Evolutionary conservation across 2,888 invertebrate species (phyloP).

Genomic region (Thereva nobilitata): DNA sequence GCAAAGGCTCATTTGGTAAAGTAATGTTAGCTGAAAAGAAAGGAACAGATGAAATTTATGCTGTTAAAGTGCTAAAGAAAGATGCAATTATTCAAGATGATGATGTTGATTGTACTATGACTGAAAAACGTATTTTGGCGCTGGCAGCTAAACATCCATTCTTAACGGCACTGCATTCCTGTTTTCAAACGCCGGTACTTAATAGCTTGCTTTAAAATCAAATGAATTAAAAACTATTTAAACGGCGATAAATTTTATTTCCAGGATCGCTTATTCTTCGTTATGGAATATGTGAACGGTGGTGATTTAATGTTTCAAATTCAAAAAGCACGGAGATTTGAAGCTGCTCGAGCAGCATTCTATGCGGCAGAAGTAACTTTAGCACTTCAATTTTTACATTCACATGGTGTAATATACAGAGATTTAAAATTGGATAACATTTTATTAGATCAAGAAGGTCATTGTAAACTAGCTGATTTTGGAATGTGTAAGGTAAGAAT

Average conservation of each 20-base stretch:
- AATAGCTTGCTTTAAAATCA: not conserved
- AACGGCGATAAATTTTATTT: conserved; percentile 39
- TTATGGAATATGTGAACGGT: conserved; percentile 99
- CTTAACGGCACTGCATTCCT: conserved; percentile 94
- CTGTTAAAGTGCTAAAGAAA: conserved; percentile 91
- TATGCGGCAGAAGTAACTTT: conserved; percentile 99
- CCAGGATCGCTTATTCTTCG: conserved; percentile 92
- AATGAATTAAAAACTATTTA: conserved; percentile 7
- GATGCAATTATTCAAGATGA: conserved; percentile 98
- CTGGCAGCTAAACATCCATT: conserved; percentile 98
- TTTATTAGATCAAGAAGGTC: conserved; percentile 92
- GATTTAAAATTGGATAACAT: conserved; percentile 99
- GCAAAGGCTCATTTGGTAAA: conserved; percentile 99
- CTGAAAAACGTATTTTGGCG: conserved; percentile 94
- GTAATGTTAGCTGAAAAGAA: conserved; percentile 97
- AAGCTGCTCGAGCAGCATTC: conserved; percentile 88
- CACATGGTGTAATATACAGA: conserved; percentile 96
- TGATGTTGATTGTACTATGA: conserved; percentile 99
- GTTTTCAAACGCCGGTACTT: conserved; percentile 88
- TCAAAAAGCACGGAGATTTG: conserved; percentile 96
- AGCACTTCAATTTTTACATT: conserved; percentile 95
- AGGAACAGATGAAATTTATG: conserved; percentile 87
- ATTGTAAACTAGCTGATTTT: conserved; percentile 92
- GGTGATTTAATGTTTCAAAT: conserved; percentile 99
- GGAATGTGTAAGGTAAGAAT: conserved; percentile 97